A percentile compares a stretch with the other conserved stretches of the same genome.
Conservation (phyloP, 1,140 invertebrate species). For the Dendrolimus punctatus region DNA sequence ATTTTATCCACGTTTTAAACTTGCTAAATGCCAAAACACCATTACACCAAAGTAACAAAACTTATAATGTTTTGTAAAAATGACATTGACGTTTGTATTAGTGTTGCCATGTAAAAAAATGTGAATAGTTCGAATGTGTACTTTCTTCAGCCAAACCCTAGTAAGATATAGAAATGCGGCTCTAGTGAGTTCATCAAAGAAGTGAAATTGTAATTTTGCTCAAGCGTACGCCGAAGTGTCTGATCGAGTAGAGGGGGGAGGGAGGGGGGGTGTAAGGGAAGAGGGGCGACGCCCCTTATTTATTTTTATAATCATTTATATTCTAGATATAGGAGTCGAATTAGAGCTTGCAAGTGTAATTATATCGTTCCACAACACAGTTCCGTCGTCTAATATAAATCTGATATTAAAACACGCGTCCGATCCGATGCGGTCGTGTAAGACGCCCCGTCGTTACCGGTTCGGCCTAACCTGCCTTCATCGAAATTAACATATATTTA, state of each 20-base stretch:
- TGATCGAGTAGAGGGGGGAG: conserved; percentile 16
- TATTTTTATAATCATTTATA: conserved; percentile 70
- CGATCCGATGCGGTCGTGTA: background rate
- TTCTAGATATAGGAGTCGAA: conserved; percentile 51
- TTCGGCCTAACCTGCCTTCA: background rate
- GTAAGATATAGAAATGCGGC: background rate
- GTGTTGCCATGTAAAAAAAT: too few relatives aligned
- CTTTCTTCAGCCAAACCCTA: too few relatives aligned
- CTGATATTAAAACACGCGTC: conserved; percentile 1
- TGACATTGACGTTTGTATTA: too few relatives aligned
- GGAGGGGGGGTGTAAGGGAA: conserved; percentile 23
- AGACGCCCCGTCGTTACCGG: background rate
- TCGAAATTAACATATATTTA: background rate
- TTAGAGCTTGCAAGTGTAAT: conserved; percentile 46
- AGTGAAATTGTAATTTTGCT: conserved; percentile 30
- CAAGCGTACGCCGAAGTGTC: conserved; percentile 37
- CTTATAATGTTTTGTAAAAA: too few relatives aligned
- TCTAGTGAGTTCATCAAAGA: background rate
- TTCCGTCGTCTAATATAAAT: background rate
- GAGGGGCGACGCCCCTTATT: conserved; percentile 51
- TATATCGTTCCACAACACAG: conserved; percentile 6
- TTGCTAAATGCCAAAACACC: too few relatives aligned
- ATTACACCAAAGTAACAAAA: too few relatives aligned
- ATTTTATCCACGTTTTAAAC: too few relatives aligned
- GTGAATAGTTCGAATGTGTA: too few relatives aligned